phyloP scores from a whole-genome alignment of 2,888 invertebrate genomes.

The Augochlorella aurata region DNA sequence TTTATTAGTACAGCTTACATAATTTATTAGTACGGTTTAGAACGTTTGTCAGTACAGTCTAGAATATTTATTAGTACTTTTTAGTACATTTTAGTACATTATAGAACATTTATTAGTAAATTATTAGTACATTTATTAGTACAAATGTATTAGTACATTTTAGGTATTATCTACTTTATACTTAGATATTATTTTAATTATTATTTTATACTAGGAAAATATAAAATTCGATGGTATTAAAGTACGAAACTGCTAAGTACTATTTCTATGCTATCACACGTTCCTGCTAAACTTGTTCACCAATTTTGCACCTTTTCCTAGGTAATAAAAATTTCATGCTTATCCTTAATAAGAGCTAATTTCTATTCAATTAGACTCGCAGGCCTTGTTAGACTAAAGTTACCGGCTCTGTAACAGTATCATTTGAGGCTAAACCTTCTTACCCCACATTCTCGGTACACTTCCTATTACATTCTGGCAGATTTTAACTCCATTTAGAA shows the following conservation, averaged over 20 bases:
- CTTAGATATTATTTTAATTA: no score
- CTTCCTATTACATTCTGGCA: conserved; percentile 21
- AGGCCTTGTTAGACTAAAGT: conserved; percentile 17
- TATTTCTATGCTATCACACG: not conserved
- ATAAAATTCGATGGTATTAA: not conserved
- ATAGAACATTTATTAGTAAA: no score
- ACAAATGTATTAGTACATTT: no score
- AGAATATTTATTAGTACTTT: no score
- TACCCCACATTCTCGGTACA: conserved; percentile 10
- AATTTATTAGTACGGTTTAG: no score
- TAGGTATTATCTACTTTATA: not conserved
- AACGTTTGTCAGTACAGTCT: no score
- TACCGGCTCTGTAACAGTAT: conserved; percentile 23
- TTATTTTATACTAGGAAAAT: not conserved
- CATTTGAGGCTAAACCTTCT: conserved; percentile 29
- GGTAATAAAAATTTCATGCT: not conserved
- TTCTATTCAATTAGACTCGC: conserved; percentile 27
- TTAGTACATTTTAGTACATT: no score
- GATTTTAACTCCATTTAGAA: conserved; percentile 11
- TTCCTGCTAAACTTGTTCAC: conserved; percentile 2
- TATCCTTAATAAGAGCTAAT: conserved; percentile 17
- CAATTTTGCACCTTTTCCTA: not conserved
- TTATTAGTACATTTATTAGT: no score
- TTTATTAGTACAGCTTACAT: no score
- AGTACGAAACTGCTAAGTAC: not conserved